phyloP scores from a whole-genome alignment of 53 echinoderm and acorn worm species.

The Temnopleurus reevesii region DNA sequence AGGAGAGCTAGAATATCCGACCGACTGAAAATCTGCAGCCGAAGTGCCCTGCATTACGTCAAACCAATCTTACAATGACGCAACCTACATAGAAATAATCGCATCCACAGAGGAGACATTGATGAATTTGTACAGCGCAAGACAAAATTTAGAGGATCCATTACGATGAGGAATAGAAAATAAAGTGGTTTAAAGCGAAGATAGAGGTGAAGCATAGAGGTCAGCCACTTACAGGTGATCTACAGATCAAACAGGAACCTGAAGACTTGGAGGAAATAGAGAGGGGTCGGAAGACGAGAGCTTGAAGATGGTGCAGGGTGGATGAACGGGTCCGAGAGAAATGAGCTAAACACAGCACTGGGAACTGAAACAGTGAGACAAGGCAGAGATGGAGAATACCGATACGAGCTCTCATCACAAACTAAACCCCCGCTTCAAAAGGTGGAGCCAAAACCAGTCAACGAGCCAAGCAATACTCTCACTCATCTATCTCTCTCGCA shows the following conservation, averaged over 20 bases:
- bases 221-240: constrained; percentile 7
- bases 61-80: neutral
- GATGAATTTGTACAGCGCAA: neutral
- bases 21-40: neutral
- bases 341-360: neutral
- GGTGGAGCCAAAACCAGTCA: constrained; percentile 7
- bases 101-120: neutral
- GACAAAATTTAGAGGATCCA: neutral
- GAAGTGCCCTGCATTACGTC: neutral
- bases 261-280: neutral
- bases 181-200: neutral
- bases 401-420: neutral
- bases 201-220: neutral
- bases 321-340: neutral
- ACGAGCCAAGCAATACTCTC: constrained; percentile 27
- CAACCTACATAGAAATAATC: neutral
- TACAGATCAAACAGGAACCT: neutral
- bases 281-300: neutral
- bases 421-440: neutral
- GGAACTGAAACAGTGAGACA: neutral
- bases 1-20: neutral
- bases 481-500: constrained; percentile 47
- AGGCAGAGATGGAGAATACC: neutral
- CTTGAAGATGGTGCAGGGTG: neutral
- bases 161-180: neutral